Base-by-base conservation (phyloP, 2,888 invertebrate species). In the Drosophila atripex region DNA sequence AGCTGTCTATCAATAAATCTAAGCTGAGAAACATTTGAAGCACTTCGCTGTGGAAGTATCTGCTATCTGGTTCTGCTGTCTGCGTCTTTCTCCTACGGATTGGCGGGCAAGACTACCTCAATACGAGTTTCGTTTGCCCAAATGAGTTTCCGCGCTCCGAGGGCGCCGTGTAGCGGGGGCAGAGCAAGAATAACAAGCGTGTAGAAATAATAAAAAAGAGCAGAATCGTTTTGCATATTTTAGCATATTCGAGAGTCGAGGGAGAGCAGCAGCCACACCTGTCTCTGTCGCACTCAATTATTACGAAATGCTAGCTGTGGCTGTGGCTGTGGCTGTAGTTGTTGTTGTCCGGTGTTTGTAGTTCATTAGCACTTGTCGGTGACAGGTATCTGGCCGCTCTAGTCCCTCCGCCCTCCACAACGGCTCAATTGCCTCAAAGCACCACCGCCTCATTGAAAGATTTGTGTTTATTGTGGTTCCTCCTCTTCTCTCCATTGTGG, bases 31-130 rank as follows among this genome's bases (percentile, higher is more conserved):
- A 78, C 77, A 75, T 54, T 63, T 68, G 66, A 68, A 63, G 43
- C 61, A 46, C 45, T 73, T 59, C 18, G 56, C 50, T 46, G 38
- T 39, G 64, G 56, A 16, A 16, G 14, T 18, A 41, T 11, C 39
- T 41, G 16, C 16, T 39, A 16, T 16, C 39, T 35, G 8, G 39
- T 16, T 38, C 51, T 63, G 61, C 59, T 38, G 38, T 64, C 54
- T 57, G 57, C 47, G 58, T 64, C 70, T 61, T 18, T 65, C 63
- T 63, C 49, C 32, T 9, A 49, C 12, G 59, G 70, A 66, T 73
- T 78, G 65, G 78, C 78, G 73, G 78, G 68, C 79, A 85, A 85
- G 85, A 85, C 85, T 85, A 85, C 85, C 85, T 82, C 85, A 85
- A 85, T 85, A 84, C 86, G 78, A 80, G 85, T 85, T 80, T 85